phyloP scores from a whole-genome alignment of 2,113 vertebrate genomes.

The Elephas maximus region DNA sequence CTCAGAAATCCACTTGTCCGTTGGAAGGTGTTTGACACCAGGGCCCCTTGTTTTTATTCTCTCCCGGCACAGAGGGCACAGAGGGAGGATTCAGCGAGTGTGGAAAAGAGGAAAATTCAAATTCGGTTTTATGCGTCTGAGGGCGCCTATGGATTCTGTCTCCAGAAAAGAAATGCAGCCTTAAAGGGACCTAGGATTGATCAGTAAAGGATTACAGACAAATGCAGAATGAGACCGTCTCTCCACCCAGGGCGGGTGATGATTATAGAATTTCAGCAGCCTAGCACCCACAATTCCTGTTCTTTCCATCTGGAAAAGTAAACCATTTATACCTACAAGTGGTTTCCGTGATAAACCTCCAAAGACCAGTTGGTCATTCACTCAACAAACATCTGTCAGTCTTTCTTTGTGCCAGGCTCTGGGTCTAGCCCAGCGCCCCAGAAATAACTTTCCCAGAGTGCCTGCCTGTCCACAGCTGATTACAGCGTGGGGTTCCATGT shows the following conservation, averaged over 20 bases:
- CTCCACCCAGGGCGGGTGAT: background rate
- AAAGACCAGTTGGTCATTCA: background rate
- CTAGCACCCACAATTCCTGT: accelerated
- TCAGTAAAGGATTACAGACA: background rate
- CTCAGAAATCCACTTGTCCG: background rate
- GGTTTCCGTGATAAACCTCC: background rate
- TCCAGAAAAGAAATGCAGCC: background rate
- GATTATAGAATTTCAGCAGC: background rate
- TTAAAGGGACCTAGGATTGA: background rate
- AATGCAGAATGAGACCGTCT: background rate
- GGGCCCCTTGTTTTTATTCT: background rate
- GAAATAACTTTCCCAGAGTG: background rate
- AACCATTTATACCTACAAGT: background rate
- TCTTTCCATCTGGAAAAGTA: background rate
- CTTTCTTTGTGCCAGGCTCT: background rate
- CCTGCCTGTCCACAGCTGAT: too few species aligned
- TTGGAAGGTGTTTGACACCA: background rate
- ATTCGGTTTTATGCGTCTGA: accelerated
- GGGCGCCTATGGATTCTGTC: background rate
- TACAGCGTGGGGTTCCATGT: accelerated
- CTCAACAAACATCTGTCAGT: background rate
- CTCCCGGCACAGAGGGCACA: background rate
- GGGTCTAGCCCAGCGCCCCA: background rate
- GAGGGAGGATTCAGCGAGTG: background rate
- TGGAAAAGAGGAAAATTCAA: background rate